A percentile compares a stretch with the other conserved stretches of the same genome.
These are phyloP conservation scores for Microtus richardsoni DNA, from an alignment of 2,113 vertebrate species.

Conservation along the genomic window DNA sequence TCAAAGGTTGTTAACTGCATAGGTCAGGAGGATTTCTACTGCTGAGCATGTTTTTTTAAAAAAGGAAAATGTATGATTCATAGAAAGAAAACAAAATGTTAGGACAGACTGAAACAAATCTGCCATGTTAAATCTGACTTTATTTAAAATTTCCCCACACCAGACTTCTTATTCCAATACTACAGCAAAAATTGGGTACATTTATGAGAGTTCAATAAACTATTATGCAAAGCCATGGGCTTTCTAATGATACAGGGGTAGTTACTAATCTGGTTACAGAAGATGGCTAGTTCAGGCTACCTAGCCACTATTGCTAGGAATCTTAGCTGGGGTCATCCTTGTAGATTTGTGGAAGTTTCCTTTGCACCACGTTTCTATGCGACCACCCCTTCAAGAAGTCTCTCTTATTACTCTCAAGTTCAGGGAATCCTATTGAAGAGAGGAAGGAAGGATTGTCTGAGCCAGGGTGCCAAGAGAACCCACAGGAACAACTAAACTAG, in stretches of 20 bases:
- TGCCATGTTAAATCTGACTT: not conserved
- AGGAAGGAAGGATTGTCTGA: not conserved
- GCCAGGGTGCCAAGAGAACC: not conserved
- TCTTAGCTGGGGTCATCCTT: not conserved
- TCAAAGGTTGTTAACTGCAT: not conserved
- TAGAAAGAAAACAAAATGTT: not conserved
- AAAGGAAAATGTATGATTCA: not conserved
- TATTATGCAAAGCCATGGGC: not conserved
- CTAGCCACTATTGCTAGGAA: not conserved
- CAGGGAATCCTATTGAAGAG: not conserved
- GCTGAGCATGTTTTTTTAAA: not conserved
- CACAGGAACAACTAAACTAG: not conserved
- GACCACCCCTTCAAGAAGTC: not conserved
- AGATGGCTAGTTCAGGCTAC: not conserved
- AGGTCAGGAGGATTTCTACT: not conserved
- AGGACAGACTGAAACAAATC: constrained; percentile 16
- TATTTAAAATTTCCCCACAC: not conserved
- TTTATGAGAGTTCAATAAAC: not conserved
- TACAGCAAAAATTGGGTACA: not conserved
- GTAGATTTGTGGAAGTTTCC: not conserved
- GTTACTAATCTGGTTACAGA: not conserved
- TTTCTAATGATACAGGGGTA: not conserved
- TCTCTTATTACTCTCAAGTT: not conserved
- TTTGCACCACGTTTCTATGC: not conserved
- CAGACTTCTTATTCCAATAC: not conserved